Base-by-base conservation (phyloP, 2,113 vertebrate species). In the Oreochromis aureus region DNA sequence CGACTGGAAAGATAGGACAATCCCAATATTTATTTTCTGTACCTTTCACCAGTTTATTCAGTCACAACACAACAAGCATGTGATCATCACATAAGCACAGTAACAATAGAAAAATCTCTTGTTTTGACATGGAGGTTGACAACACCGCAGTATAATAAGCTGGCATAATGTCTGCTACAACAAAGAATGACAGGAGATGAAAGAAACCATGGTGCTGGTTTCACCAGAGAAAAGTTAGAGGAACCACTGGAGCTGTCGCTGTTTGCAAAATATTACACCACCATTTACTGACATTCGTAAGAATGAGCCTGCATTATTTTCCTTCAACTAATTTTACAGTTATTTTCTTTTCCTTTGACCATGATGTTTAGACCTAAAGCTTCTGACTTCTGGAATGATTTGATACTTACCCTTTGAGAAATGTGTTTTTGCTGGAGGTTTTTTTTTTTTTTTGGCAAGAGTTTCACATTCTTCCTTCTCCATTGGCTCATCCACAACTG, bases 401-500 rank as follows among this genome's bases (percentile, higher is more conserved):
- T 61, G 32, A 46, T 82, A 46, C 58, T 48, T 71, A 32, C 73
- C 83, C 88, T 87, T 84, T 82, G 78, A 88, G 87, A 91, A 88
- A 86, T 78, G 81, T 81, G 22, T 83, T 84, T 85, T 59, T 12
- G 19, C 24, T 81, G 44, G n/a, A 80, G 19, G 3, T 15, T 46
- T 30, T 73, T 71, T 27, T 69, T 78, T 84, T 82, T 63, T 89
- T 73, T 80, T 27, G 71, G 88, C 82, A 93, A 92, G 78, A 93
- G 82, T 94, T 95, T 90, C 91, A 94, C 89, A 89, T 86, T 92
- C 86, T 93, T 88, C 78, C 87, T 41, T 86, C 83, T 92, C 79
- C 88, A 82, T 94, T 95, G 94, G 94, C 92, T 95, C 95, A 94
- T 95, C 93, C 93, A 87, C 80, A 83, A 82, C 89, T 90, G 92